Evolutionary conservation across 2,888 invertebrate species (phyloP).

Genomic region (Labia minor): DNA sequence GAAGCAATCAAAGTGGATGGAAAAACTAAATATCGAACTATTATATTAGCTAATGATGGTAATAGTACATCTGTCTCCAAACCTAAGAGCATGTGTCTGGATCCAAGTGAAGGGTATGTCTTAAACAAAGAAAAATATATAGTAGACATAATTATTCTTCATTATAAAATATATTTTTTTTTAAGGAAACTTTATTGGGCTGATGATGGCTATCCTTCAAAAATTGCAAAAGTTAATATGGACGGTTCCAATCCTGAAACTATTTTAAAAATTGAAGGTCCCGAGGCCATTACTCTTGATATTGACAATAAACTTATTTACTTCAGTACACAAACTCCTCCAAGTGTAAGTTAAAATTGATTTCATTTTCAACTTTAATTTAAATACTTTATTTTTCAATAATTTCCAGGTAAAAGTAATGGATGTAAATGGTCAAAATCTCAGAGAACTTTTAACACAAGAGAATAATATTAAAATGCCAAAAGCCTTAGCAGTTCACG

Average conservation of each 20-base stretch:
- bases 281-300: constrained; percentile 79
- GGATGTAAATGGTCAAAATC: constrained; percentile 59
- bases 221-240: constrained; percentile 86
- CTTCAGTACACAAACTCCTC: constrained; percentile 71
- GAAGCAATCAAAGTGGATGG: constrained; percentile 81
- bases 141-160: neutral
- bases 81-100: constrained; percentile 77
- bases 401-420: constrained; percentile 42
- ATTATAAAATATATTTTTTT: constrained; percentile 20
- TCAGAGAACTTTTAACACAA: constrained; percentile 51
- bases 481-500: constrained; percentile 69
- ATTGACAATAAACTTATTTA: constrained; percentile 72
- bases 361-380: neutral
- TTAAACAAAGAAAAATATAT: constrained; percentile 17
- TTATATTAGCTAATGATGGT: constrained; percentile 83
- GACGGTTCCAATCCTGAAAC: constrained; percentile 74
- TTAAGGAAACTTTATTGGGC: constrained; percentile 83
- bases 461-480: constrained; percentile 67
- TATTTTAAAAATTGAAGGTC: constrained; percentile 59
- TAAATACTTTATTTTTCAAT: constrained; percentile 9
- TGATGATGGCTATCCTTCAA: constrained; percentile 86
- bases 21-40: constrained; percentile 67
- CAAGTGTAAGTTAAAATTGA: constrained; percentile 42
- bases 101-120: constrained; percentile 78
- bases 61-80: constrained; percentile 72